These are phyloP conservation scores for Himantopus leucocephalus DNA, from an alignment of 2,113 vertebrate species.

Conservation along the genomic window DNA sequence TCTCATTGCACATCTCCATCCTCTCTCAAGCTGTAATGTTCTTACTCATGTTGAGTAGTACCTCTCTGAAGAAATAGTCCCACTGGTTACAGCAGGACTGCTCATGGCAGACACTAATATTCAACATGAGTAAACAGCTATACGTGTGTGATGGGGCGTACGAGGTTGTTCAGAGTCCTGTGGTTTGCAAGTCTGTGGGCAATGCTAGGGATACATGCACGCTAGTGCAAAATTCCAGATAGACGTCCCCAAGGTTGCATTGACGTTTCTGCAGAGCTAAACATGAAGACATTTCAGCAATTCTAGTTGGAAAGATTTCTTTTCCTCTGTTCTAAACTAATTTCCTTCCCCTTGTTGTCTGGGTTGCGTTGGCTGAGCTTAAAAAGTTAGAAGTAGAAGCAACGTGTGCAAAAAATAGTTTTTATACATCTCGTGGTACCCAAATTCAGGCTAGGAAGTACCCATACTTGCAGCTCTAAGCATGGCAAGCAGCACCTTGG, in stretches of 20 bases:
- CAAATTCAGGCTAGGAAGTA: neutral
- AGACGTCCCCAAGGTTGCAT: neutral
- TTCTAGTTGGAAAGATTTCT: neutral
- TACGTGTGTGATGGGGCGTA: neutral
- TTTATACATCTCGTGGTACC: neutral
- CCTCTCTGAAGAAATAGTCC: neutral
- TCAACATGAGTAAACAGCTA: neutral
- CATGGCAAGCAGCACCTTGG: neutral
- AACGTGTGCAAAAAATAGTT: neutral
- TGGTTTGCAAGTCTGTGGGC: neutral
- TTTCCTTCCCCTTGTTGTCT: neutral
- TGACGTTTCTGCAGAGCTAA: neutral
- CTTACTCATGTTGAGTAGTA: neutral
- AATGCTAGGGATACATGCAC: neutral
- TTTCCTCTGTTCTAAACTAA: neutral
- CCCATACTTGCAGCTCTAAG: neutral
- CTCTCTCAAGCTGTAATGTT: neutral
- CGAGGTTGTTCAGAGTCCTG: neutral
- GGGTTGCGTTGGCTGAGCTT: neutral
- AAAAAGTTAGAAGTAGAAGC: neutral
- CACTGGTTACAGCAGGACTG: neutral
- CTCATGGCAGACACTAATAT: neutral
- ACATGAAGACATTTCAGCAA: neutral
- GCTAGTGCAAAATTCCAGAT: neutral
- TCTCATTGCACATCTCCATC: neutral